Base-by-base conservation (phyloP, 2,888 invertebrate genomes). In the Nipponacmea schrenckii region DNA sequence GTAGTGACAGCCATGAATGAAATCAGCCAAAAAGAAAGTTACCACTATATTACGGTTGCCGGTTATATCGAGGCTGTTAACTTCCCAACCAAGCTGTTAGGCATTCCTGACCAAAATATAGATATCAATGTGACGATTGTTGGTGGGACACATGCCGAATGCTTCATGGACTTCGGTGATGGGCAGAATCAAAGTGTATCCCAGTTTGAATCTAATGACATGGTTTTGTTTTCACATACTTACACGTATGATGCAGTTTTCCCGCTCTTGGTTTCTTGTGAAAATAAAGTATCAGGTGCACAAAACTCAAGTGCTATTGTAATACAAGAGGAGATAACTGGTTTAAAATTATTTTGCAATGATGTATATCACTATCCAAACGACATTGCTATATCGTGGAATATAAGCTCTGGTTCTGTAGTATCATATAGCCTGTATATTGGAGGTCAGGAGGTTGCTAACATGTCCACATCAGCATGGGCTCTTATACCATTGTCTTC, bases 1-100 rank as follows among this genome's bases (percentile, higher is more conserved):
- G 26, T 27, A 10, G 62, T 77, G 3, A 65, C 56, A 15, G 77
- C 75, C 15, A 65, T 77, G n/a, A 77, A 77, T 74, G 77, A 77
- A 31, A 67, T 77, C 62, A 74, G 77, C 50, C 69, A 63, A 17
- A 50, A 65, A 48, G 56, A 24, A 5, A 44, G 56, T 46, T 27
- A 26, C 4, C 67, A 70, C 20, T 27, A 64, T 17, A 39, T 76
- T 14, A 65, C 39, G 20, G 72, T 76, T 27, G 64, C 69, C 24
- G 62, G 48, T 14, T 46, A 64, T 14, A 68, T 76, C 20, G 70
- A 71, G 45, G 71, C 46, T 62, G 62, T 74, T n/a, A 14, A 44
- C 10, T 48, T 74, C 14, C 39, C 31, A n/a, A 24, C 44, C 17
- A 14, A 4, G 15, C n/a, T 65, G 14, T 10, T 68, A 17, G 64